Base-by-base conservation (phyloP, 2,888 invertebrate species). In the Rhorus exstirpatorius region DNA sequence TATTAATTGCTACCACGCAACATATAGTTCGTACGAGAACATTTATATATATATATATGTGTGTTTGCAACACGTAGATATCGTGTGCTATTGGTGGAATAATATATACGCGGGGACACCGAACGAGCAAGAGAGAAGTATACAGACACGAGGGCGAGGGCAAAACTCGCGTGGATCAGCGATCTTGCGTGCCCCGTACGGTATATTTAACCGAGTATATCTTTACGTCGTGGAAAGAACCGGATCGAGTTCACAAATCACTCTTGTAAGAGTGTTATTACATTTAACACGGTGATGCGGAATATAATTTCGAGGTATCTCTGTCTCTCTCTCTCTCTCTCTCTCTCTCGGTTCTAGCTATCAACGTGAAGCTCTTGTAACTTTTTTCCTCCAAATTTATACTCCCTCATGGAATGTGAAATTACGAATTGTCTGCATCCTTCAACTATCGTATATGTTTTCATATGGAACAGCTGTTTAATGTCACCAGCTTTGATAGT, bases 1-100 rank as follows among this genome's bases (percentile, higher is more conserved):
- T 90, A 90, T 90, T 90, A 90, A 90, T 90, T 90, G 90, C 90
- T 90, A 86, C 84, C 87, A 86, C 88, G 83, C 83, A 85, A 83
- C 86, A 84, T 86, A 86, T 85, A 86, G 86, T 86, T 81, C 79
- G 85, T 82, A 83, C 85, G 86, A 86, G 81, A 84, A 83, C 83
- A 86, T 49, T 76, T 75, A 79, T 65, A 79, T 58, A 58, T 71
- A 71, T 46, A 58, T 49, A 41, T 26, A 58, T 67, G 19, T 26
- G 26, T 14, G 21, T 58, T 8, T 12, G 19, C n/a, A n/a, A 46
- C 10, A 55, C 7, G 46, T 21, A 38, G 10, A 24, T 26, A 31
- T 24, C 26, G n/a, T 63, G 24, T 44, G 63, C 63, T 61, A 75
- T 79, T 38, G 61, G 71, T 77, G 65, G 72, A 77, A 61, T 68